Conservation (phyloP, 2,113 vertebrate genomes). For the Chaenogobius annularis region DNA sequence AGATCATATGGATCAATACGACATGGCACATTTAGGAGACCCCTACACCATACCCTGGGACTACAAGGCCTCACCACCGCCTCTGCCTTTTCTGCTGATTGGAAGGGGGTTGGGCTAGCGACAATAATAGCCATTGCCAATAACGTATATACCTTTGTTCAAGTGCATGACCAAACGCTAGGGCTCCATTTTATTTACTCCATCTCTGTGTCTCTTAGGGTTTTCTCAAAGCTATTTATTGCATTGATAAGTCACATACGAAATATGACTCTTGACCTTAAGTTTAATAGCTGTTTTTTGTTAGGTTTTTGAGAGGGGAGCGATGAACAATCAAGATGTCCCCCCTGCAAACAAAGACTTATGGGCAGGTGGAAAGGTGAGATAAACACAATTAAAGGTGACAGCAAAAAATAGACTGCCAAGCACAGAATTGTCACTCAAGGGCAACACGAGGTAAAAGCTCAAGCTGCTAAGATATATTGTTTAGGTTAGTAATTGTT, state of each 20-base stretch:
- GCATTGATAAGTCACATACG: constrained; percentile 34
- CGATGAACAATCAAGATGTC: constrained; percentile 54
- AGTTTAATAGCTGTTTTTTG: constrained; percentile 51
- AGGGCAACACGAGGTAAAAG: constrained; percentile 1
- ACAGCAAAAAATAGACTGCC: constrained; percentile 38
- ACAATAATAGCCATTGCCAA: constrained; percentile 39
- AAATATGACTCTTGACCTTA: constrained; percentile 56
- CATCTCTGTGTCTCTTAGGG: constrained; percentile 36
- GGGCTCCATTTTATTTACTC: constrained; percentile 51
- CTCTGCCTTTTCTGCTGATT: constrained; percentile 52
- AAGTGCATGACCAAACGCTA: constrained; percentile 52
- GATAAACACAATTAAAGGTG: constrained; percentile 69
- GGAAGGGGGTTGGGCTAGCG: constrained; percentile 52
- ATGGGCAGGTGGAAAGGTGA: constrained; percentile 55
- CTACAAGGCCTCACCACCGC: constrained; percentile 43
- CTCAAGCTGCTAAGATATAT: not conserved
- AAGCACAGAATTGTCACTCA: constrained; percentile 32
- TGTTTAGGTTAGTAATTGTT: not conserved
- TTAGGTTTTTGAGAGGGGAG: constrained; percentile 48
- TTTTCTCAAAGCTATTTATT: constrained; percentile 49
- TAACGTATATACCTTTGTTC: constrained; percentile 47
- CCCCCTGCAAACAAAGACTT: constrained; percentile 61
- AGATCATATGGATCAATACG: constrained; percentile 76
- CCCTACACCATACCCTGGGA: constrained; percentile 65
- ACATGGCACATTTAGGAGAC: constrained; percentile 70